Base-by-base conservation (phyloP, 2,888 invertebrate genomes). In the Sinohyriopsis cumingii region DNA sequence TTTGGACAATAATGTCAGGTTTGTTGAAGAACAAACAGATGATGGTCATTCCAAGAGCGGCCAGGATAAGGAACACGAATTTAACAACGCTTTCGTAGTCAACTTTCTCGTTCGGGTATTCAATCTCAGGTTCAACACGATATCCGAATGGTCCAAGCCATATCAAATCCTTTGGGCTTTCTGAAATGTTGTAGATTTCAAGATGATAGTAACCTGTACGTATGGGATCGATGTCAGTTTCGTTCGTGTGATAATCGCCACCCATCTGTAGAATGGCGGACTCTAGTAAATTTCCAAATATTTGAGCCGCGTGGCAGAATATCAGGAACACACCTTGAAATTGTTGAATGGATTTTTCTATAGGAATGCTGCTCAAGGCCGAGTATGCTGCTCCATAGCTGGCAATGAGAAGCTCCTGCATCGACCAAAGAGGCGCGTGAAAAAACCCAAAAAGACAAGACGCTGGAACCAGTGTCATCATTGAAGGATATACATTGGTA, bases 241-340 rank as follows among this genome's bases (percentile, higher is more conserved):
- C 60, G 59, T 73, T 73, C 7, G 56, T 69, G 65, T 66, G 67
- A n/a, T 71, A 68, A 56, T 74, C 76, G 12, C 76, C 80, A 33
- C 81, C 77, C 24, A 78, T 76, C 33, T 81, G 83, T 33, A 86
- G 72, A 25, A 85, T 78, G 5, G 78, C 79, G 1, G 85, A 84
- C 64, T 84, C 83, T 7, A 86, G 69, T 0, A 85, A 78, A 65
- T 86, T 86, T 59, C 86, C 86, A 55, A 86, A 72, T 55, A 86
- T 83, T 67, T 86, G 86, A 6, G 86, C 85, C 12, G 83, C 81
- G 71, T 86, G 86, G 66, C 84, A 82, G 63, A 84, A 84, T 54
- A 86, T 78, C 22, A 86, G 77, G 63, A 85, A 84, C n/a, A 84
- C 82, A 9, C 82, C 80, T 59, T 86, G 86, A 66, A 86, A 86